These are phyloP conservation scores for Drosophila kepulauana DNA, from an alignment of 1,140 invertebrate species.

Conservation along the genomic window DNA sequence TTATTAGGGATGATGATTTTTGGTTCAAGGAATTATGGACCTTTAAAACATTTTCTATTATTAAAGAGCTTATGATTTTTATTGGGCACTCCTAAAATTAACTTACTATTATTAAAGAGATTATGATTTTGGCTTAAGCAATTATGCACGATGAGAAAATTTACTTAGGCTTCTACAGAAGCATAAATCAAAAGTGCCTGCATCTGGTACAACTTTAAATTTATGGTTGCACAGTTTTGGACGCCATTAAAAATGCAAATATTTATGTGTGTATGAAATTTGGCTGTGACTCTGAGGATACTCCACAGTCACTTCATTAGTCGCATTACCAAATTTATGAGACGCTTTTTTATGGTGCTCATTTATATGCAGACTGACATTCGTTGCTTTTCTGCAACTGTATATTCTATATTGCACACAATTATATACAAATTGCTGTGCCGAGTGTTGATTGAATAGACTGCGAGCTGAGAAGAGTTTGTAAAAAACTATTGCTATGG, in stretches of 20 bases:
- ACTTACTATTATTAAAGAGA: not conserved
- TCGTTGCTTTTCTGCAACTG: slow-evolving; percentile 1
- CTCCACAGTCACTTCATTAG: slow-evolving; percentile 56
- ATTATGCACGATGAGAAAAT: not conserved
- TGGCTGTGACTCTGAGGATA: slow-evolving; percentile 23
- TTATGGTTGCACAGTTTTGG: slow-evolving; percentile 49
- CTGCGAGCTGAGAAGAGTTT: slow-evolving; percentile 40
- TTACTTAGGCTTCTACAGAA: slow-evolving; percentile 8
- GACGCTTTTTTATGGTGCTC: slow-evolving; percentile 36
- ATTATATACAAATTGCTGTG: slow-evolving; percentile 37
- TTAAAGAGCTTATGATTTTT: too few relatives aligned
- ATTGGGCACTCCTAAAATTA: not conserved
- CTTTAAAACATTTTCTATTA: too few relatives aligned
- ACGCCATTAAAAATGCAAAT: slow-evolving; percentile 66
- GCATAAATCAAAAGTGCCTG: slow-evolving; percentile 21
- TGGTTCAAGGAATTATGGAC: too few relatives aligned
- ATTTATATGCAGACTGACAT: slow-evolving; percentile 66
- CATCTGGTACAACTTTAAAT: slow-evolving; percentile 44
- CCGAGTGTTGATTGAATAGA: slow-evolving; percentile 73
- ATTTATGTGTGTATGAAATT: not conserved
- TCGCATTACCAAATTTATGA: slow-evolving; percentile 60
- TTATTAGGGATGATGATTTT: too few relatives aligned
- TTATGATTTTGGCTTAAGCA: not conserved
- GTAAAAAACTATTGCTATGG: slow-evolving; percentile 7
- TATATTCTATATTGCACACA: slow-evolving; percentile 21